Evolutionary conservation across 53 echinoderm and acorn worm genomes (phyloP).

Genomic region (Echinarachnius parma): DNA sequence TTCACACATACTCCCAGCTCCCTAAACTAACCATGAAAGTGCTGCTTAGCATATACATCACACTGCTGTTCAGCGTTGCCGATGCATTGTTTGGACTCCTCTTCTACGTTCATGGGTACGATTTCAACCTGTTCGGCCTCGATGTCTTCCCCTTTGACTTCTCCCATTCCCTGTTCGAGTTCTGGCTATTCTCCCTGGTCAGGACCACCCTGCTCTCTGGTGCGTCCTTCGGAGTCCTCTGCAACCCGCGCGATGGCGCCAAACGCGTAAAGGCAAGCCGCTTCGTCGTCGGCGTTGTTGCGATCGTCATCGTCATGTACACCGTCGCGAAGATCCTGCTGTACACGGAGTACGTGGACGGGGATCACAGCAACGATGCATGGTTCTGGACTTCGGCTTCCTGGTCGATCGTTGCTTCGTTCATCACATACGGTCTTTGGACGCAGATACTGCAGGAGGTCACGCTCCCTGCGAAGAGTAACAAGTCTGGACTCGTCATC

Average conservation of each 20-base stretch:
- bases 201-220: slow-evolving; percentile 10
- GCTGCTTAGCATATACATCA: no score
- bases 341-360: slow-evolving; percentile 48
- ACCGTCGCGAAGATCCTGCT: slow-evolving; percentile 51
- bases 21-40: no score
- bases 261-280: slow-evolving; percentile 14
- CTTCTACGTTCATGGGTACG: slow-evolving; percentile 16
- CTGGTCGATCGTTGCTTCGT: slow-evolving; percentile 51
- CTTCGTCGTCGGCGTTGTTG: slow-evolving; percentile 13
- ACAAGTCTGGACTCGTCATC: background rate
- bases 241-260: slow-evolving; percentile 10
- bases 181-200: slow-evolving; percentile 26
- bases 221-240: background rate
- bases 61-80: slow-evolving; percentile 14
- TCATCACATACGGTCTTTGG: slow-evolving; percentile 38
- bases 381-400: slow-evolving; percentile 63
- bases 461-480: background rate
- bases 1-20: no score
- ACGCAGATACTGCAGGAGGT: slow-evolving; percentile 22
- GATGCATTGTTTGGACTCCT: slow-evolving; percentile 14
- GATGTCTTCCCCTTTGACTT: slow-evolving; percentile 14
- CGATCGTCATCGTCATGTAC: slow-evolving; percentile 29
- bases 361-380: slow-evolving; percentile 38
- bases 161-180: slow-evolving; percentile 11
- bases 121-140: background rate